phyloP scores from a whole-genome alignment of 2,888 invertebrate genomes.

The Megaustenia siamemsis region DNA sequence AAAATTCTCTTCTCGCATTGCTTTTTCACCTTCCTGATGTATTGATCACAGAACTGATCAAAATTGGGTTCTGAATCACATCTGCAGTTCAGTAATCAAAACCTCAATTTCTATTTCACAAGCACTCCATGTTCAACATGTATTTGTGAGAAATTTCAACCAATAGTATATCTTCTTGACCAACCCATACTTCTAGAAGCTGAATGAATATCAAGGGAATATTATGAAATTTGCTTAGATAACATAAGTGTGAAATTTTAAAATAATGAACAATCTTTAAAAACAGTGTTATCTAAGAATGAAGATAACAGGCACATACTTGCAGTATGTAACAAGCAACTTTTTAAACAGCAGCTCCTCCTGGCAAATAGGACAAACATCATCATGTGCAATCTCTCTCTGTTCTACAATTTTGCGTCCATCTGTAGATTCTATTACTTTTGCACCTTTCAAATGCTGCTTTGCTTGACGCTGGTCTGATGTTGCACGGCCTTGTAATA shows the following conservation, averaged over 20 bases:
- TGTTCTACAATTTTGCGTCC: constrained; percentile 70
- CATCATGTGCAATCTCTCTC: constrained; percentile 76
- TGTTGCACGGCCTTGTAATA: constrained; percentile 70
- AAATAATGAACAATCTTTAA: background rate
- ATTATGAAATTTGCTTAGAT: background rate
- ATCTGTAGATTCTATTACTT: constrained; percentile 60
- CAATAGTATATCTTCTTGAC: too few relatives aligned
- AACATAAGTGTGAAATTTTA: background rate
- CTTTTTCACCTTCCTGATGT: too few relatives aligned
- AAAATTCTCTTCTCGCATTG: too few relatives aligned
- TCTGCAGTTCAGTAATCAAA: too few relatives aligned
- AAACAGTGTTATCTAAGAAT: background rate
- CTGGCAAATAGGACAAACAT: constrained; percentile 81
- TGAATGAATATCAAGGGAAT: background rate
- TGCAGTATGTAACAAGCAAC: constrained; percentile 80
- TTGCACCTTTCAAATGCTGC: background rate
- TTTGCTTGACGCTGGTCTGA: constrained; percentile 59
- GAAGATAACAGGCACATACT: constrained; percentile 65
- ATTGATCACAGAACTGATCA: too few relatives aligned
- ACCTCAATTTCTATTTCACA: too few relatives aligned
- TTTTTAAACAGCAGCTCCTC: constrained; percentile 78
- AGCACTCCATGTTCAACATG: too few relatives aligned
- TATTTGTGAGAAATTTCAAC: too few relatives aligned
- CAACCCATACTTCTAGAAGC: too few relatives aligned
- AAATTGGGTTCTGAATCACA: too few relatives aligned